phyloP scores from a whole-genome alignment of 2,797 vertebrate species.

The Hemitrygon akajei region DNA sequence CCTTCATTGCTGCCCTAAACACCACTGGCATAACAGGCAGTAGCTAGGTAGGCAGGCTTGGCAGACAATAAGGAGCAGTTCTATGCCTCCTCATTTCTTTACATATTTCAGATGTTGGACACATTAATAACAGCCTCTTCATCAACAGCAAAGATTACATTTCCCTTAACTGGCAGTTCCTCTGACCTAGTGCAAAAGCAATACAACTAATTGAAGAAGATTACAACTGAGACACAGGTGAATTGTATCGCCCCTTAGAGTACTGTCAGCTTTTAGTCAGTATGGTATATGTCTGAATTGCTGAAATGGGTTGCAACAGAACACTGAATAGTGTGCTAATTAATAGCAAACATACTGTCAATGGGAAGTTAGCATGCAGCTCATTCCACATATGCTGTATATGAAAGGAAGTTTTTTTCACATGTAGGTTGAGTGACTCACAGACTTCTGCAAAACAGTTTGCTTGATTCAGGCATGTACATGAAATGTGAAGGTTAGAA shows the following conservation, averaged over 20 bases:
- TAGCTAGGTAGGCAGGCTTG: no score
- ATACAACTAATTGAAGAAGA: neutral
- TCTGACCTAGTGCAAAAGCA: neutral
- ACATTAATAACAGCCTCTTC: neutral
- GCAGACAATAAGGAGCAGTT: no score
- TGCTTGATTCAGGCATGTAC: neutral
- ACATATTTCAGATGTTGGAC: neutral
- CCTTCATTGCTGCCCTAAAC: no score
- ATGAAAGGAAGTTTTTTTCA: neutral
- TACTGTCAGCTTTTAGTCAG: neutral
- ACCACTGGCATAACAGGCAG: no score
- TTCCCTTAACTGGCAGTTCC: neutral
- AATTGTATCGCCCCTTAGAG: neutral
- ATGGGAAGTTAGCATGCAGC: neutral
- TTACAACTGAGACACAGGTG: neutral
- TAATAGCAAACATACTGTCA: neutral
- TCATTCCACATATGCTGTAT: neutral
- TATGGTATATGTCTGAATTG: neutral
- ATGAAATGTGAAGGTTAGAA: neutral
- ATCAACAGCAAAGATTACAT: neutral
- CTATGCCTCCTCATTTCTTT: neutral
- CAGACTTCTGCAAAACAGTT: neutral
- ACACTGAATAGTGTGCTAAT: neutral
- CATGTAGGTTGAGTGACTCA: neutral
- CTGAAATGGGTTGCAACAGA: neutral